These are phyloP conservation scores for Euzophera pinguis DNA, from an alignment of 2,888 invertebrate genomes.

Conservation along the genomic window DNA sequence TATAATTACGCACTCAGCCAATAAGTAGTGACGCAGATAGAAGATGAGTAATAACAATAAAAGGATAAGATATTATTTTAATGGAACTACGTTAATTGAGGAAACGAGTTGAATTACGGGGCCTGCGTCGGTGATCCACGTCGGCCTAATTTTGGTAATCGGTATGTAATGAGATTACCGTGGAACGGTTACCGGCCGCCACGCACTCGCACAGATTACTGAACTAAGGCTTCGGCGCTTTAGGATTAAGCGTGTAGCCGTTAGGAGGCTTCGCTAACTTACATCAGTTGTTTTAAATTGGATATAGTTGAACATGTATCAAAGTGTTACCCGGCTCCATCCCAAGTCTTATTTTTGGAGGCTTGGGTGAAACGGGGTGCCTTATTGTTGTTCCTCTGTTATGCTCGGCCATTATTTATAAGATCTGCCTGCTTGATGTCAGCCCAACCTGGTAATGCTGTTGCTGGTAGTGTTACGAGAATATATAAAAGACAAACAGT, in stretches of 20 bases:
- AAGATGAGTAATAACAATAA: not conserved
- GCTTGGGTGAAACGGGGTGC: too few species aligned
- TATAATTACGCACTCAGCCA: not conserved
- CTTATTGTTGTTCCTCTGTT: too few species aligned
- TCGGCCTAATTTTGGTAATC: conserved; percentile 50
- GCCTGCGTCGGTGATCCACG: conserved; percentile 16
- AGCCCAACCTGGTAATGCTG: too few species aligned
- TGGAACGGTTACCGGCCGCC: conserved; percentile 19
- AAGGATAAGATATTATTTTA: conserved; percentile 9
- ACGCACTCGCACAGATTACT: conserved; percentile 61
- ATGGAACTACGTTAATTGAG: conserved; percentile 9
- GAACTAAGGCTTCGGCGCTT: conserved; percentile 69
- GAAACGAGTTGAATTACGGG: conserved; percentile 23
- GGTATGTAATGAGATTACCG: conserved; percentile 65
- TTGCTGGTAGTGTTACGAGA: too few species aligned
- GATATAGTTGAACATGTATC: too few species aligned
- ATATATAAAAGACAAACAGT: too few species aligned
- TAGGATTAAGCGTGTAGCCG: conserved; percentile 60
- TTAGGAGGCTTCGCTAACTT: conserved; percentile 45
- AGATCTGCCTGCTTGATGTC: too few species aligned
- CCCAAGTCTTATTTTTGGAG: too few species aligned
- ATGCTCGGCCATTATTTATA: too few species aligned
- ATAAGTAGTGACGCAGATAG: not conserved
- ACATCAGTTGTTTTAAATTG: conserved; percentile 6
- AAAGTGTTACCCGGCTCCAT: too few species aligned